Conservation (phyloP, 2,113 vertebrate genomes). For the Felis chaus region DNA sequence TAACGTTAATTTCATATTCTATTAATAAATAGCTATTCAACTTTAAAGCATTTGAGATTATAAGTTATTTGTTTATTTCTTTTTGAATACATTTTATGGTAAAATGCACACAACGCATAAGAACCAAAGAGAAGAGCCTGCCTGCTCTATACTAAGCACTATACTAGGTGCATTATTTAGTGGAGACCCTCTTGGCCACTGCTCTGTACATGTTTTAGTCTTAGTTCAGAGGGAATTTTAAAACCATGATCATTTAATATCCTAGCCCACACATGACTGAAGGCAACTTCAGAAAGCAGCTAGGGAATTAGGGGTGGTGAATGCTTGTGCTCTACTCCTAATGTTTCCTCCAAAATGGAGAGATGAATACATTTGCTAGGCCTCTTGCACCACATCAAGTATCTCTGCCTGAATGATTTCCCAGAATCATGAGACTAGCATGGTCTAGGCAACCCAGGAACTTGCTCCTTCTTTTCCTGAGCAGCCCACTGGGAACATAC, state of each 20-base stretch:
- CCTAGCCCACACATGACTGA: neutral
- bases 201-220: neutral
- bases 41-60: conserved; percentile 4
- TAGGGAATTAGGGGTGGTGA: neutral
- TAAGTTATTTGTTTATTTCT: neutral
- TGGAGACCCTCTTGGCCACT: neutral
- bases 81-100: neutral
- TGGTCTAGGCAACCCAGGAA: neutral
- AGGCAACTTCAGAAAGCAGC: neutral
- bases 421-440: neutral
- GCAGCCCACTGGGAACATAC: neutral
- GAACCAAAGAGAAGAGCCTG: neutral
- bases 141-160: neutral
- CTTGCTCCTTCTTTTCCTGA: neutral
- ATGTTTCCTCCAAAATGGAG: neutral
- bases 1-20: neutral
- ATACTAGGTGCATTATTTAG: neutral
- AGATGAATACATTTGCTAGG: neutral
- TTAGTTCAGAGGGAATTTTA: neutral
- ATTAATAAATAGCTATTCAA: conserved; percentile 33
- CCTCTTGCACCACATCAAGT: neutral
- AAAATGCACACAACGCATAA: neutral
- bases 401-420: neutral
- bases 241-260: neutral
- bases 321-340: neutral